These are phyloP conservation scores for Cottoperca gobio DNA, from an alignment of 2,797 vertebrate genomes.

Conservation along the genomic window DNA sequence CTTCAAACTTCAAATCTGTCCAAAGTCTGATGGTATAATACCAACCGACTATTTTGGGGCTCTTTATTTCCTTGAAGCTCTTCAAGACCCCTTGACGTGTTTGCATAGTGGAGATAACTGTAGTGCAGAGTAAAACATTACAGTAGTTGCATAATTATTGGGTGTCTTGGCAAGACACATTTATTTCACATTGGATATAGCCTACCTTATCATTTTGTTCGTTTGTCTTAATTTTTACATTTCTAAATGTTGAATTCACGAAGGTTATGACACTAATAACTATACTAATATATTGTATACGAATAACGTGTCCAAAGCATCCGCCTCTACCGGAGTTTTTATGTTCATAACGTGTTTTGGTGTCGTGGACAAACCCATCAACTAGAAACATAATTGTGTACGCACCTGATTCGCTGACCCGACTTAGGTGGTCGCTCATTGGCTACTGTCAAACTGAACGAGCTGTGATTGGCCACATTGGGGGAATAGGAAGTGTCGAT, in stretches of 20 bases:
- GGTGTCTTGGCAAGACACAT: not conserved
- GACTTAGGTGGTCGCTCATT: constrained; percentile 57
- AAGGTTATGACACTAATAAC: not conserved
- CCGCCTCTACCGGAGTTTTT: too few species aligned
- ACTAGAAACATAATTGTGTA: constrained; percentile 80
- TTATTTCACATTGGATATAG: not conserved
- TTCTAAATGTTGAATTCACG: not conserved
- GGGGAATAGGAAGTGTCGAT: constrained; percentile 73
- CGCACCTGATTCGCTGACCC: constrained; percentile 76
- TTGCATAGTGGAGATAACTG: not conserved
- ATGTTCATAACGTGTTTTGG: constrained; percentile 48
- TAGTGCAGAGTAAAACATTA: not conserved
- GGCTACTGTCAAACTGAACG: constrained; percentile 52
- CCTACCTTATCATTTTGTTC: not conserved
- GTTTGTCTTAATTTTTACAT: not conserved
- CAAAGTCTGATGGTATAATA: too few species aligned
- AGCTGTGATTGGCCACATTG: constrained; percentile 70
- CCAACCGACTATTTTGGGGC: too few species aligned
- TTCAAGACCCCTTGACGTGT: too few species aligned
- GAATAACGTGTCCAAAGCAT: not conserved
- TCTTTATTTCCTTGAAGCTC: too few species aligned
- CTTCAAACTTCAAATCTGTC: not conserved
- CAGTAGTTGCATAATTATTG: not conserved
- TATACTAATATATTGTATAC: too few species aligned
- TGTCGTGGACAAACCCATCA: constrained; percentile 76